phyloP scores from a whole-genome alignment of 2,797 vertebrate species.

The Fistularia tabacaria region DNA sequence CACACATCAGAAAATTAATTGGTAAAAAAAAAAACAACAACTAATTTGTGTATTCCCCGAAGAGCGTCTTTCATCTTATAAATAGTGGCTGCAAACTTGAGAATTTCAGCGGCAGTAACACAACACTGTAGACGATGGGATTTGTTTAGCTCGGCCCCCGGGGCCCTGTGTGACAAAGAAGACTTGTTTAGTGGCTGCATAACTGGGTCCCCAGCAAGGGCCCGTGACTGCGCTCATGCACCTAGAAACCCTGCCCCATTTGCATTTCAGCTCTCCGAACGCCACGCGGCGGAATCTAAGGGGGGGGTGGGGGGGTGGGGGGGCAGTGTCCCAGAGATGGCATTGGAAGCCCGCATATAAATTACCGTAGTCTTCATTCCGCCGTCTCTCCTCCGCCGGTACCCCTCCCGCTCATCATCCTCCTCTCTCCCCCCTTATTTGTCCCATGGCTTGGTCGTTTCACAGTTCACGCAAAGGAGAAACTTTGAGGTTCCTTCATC shows the following conservation, averaged over 20 bases:
- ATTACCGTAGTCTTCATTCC: conserved; percentile 56
- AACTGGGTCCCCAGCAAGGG: conserved; percentile 64
- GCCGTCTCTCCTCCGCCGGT: conserved; percentile 24
- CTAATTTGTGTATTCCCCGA: conserved; percentile 72
- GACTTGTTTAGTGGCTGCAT: conserved; percentile 68
- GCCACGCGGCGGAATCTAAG: conserved; percentile 41
- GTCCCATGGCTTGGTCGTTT: conserved; percentile 67
- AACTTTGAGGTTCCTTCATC: conserved; percentile 49
- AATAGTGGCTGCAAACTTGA: conserved; percentile 73
- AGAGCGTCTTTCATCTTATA: conserved; percentile 80
- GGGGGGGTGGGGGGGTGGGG: too few species aligned
- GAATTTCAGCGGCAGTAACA: conserved; percentile 71
- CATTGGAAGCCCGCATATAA: conserved; percentile 65
- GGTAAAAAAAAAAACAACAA: conserved; percentile 51
- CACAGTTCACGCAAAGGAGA: conserved; percentile 68
- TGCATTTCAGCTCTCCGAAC: conserved; percentile 69
- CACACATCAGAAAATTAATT: conserved; percentile 72
- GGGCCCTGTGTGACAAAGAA: conserved; percentile 70
- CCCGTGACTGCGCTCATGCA: conserved; percentile 57
- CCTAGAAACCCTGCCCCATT: conserved; percentile 66
- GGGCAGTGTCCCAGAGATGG: conserved; percentile 56
- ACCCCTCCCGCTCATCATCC: conserved; percentile 30
- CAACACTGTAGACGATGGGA: conserved; percentile 68
- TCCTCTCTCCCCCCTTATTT: conserved; percentile 43
- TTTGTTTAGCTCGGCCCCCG: conserved; percentile 64